Evolutionary conservation across 2,888 invertebrate species (phyloP), one percentile per base, ranked within the genome.

Genomic region (Eupithecia insigniata): DNA sequence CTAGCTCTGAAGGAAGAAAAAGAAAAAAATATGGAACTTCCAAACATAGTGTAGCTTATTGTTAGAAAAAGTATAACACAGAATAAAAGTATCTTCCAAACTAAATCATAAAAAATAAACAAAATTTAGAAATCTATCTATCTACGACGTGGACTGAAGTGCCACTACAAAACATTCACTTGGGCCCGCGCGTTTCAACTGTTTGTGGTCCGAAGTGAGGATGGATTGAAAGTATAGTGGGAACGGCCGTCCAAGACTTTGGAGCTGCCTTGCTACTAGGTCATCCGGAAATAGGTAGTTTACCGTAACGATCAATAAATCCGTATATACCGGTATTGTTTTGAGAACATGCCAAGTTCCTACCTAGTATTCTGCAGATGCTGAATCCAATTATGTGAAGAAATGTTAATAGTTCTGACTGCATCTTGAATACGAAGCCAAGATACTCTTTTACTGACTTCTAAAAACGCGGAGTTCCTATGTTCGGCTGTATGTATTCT

Each of bases 281-380:
- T 55, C 22, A 5, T 26, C 55, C 55, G 55, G 55, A 55, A 26
- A 55, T 55, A 55, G 55, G 26, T 26, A 14, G 55, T 12, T 26
- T 14, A 12, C 55, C 12, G 55, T 12, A 26, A 22, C 26, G 55
- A 55, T 55, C 55, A 55, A 55, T 55, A 55, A 12, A 55, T 14
- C 26, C 5, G 55, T 14, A 55, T 12, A 55, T 8, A 30, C 60
- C 30, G 28, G 28, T 60, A 60, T 30, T 60, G 60, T 60, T 18
- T 60, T 60, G 60, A 60, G 30, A 18, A 30, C 30, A 30, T 30
- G 60, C 60, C 60, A 60, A 60, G 60, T 55, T 55, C 26, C 55
- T 55, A 51, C 51, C 51, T 51, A 46, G 46, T 46, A 55, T 55
- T 26, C 26, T 55, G 55, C 55, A 55, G 55, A 55, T 55, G 26